Conservation (phyloP, 1,140 invertebrate genomes). For the Leptinotarsa defecta region DNA sequence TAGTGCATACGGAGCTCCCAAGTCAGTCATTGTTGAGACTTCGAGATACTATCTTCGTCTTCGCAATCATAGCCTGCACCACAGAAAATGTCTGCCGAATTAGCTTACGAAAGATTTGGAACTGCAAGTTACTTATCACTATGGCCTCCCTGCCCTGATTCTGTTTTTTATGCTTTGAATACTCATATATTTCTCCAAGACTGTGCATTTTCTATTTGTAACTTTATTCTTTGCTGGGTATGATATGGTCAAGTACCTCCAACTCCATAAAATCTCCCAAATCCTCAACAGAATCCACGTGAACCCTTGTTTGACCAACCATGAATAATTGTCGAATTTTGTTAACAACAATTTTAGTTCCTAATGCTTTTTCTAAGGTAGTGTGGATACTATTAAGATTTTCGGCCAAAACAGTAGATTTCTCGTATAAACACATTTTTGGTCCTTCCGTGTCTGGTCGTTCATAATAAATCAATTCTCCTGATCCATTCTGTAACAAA, state of each 20-base stretch:
- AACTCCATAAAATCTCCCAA: constrained; percentile 89
- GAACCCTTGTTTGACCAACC: constrained; percentile 83
- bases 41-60: too few species aligned
- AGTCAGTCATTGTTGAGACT: too few species aligned
- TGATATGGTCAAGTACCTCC: constrained; percentile 65
- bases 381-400: constrained; percentile 55
- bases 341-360: constrained; percentile 68
- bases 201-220: too few species aligned
- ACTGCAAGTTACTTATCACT: too few species aligned
- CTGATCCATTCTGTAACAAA: constrained; percentile 57
- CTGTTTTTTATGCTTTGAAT: too few species aligned
- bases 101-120: too few species aligned
- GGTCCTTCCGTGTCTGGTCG: constrained; percentile 72
- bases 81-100: too few species aligned
- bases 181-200: too few species aligned
- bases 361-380: constrained; percentile 64
- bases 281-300: constrained; percentile 81
- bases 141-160: too few species aligned
- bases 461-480: constrained; percentile 79
- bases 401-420: constrained; percentile 59
- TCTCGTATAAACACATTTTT: constrained; percentile 70
- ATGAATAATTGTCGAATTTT: constrained; percentile 79
- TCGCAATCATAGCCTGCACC: too few species aligned
- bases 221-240: too few species aligned
- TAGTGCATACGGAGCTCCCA: too few species aligned